phyloP scores from a whole-genome alignment of 1,140 invertebrate genomes.

The Achroia grisella region DNA sequence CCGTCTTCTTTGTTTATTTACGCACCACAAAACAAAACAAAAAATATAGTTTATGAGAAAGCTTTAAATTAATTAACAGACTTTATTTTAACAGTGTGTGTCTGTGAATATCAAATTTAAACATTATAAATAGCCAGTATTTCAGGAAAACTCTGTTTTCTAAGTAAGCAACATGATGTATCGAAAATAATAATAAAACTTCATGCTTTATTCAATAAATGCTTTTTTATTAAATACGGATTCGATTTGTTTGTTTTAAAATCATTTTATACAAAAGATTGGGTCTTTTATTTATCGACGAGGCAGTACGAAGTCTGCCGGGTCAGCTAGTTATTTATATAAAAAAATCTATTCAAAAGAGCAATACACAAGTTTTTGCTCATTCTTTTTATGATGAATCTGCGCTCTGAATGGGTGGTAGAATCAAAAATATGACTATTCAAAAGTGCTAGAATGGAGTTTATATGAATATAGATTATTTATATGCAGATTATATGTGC shows the following conservation, averaged over 20 bases:
- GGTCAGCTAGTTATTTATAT: too few relatives aligned
- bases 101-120: constrained; percentile 7
- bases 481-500: too few relatives aligned
- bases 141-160: constrained; percentile 26
- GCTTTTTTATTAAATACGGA: constrained; percentile 21
- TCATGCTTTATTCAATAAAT: constrained; percentile 20
- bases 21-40: constrained; percentile 16
- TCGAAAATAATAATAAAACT: constrained; percentile 25
- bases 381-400: too few relatives aligned
- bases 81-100: constrained; percentile 1
- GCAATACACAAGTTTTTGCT: too few relatives aligned
- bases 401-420: too few relatives aligned
- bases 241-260: constrained; percentile 12
- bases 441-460: too few relatives aligned
- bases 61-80: neutral
- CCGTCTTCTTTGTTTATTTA: constrained; percentile 39
- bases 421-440: too few relatives aligned
- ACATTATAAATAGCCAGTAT: constrained; percentile 26
- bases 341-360: too few relatives aligned
- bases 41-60: constrained; percentile 3
- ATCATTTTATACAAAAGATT: constrained; percentile 17
- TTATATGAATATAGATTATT: too few relatives aligned
- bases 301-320: constrained; percentile 14
- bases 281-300: constrained; percentile 8
- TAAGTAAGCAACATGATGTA: too few relatives aligned